Evolutionary conservation across 2,113 vertebrate genomes (phyloP), one percentile per base, ranked within the genome.

Genomic region (Podarcis muralis): DNA sequence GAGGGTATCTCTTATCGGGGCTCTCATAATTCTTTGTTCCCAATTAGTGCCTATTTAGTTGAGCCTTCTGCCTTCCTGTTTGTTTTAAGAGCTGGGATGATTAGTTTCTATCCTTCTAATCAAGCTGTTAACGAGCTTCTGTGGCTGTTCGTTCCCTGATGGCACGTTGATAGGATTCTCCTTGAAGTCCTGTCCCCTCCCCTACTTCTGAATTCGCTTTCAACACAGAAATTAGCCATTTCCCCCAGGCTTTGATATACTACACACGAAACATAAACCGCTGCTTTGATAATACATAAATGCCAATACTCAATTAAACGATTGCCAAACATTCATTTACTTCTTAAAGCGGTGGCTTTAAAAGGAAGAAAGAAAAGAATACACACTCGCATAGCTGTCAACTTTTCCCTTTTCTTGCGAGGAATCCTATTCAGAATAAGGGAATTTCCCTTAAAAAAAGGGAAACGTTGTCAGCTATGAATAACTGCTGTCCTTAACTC

Each of bases 21-120:
- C 66, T 69, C 72, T 57, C 81, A 78, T 88, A 88, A 88, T 57
- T 88, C 87, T 88, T 88, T 83, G 59, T 59, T 77, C 81, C 79
- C 87, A 88, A 88, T 88, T 88, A 88, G 81, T 84, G 87, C 81
- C 81, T 78, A 78, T 84, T 88, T 71, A 88, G 81, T 22, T 37
- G 22, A 57, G 72, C n/a, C 62, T 68, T 57, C 37, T 84, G 74
- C 74, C 74, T 59, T 57, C 81, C 62, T 84, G 48, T 88, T 88
- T 88, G 87, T 78, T 88, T 88, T 84, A 88, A 84, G 81, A 78
- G 81, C n/a, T 1, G 16, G 74, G 43, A 53, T 84, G 81, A 84
- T 88, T 88, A 69, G 87, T 84, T 84, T n/a, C 62, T 84, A 78
- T 88, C 74, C 16, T 71, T 78, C 87, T 84, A 84, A 88, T 88